Base-by-base conservation (phyloP, 2,888 invertebrate species). In the Ethmia dodecea region DNA sequence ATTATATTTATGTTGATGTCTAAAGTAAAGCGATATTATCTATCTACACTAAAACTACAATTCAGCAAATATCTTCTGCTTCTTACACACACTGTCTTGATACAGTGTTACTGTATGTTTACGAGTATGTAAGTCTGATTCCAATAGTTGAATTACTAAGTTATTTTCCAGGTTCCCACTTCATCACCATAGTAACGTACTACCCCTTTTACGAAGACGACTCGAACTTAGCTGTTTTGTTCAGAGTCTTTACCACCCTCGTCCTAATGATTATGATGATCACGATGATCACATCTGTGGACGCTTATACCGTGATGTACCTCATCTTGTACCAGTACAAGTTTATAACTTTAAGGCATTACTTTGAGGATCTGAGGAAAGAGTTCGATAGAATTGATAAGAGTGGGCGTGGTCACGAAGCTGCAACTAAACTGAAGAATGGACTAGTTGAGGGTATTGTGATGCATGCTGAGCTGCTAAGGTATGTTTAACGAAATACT, bases 271-370 rank as follows among this genome's bases (percentile, higher is more conserved):
- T 67, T 0, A 62, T 83, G 67, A 38, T 83, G 64, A 22, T 71
- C 10, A 66, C 62, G 0, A 81, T 86, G 80, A 74, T 77, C 1
- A 37, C 77, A n/a, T 58, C 67, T 0, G 66, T 74, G 0, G 84
- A 84, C 36, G 45, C 60, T 1, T 67, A 71, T 24, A 69, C 72
- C 0, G 62, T 84, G 60, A 47, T 63, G 1, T 65, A 71, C 33
- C 51, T 86, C 9, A 77, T 83, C 5, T 73, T 79, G 52, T 75
- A 66, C 36, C 80, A 80, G 40, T 80, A 80, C 39, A 86, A 86
- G 45, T 73, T 81, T 25, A 73, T 80, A n/a, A 72, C 79, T 1
- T 38, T 86, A 18, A 61, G 67, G 39, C 45, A 63, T 24, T 83
- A 80, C 43, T 80, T 84, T 13, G 73, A 74, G 40, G 58, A 54